Percentiles rank a stretch among this genome's conserved stretches.
phyloP scores from a whole-genome alignment of 1,140 invertebrate species.

The Eueides isabella region DNA sequence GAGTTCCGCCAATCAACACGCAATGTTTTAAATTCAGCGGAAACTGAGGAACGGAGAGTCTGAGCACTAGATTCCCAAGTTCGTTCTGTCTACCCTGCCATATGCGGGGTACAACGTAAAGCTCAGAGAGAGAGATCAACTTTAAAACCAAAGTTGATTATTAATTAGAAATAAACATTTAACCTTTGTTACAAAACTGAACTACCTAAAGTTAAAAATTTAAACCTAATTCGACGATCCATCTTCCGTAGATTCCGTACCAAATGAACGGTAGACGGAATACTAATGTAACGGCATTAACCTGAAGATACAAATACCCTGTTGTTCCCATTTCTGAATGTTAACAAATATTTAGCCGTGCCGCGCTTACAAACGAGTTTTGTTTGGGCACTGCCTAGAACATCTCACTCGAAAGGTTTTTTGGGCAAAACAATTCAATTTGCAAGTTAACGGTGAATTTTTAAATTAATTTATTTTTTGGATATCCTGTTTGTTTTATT shows the following conservation, averaged over 20 bases:
- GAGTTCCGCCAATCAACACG: too few species aligned
- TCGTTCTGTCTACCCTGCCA: too few species aligned
- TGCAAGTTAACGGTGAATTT: conserved; percentile 19
- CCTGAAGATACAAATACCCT: conserved; percentile 36
- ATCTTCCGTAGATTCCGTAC: conserved; percentile 18
- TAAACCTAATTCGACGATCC: conserved; percentile 11
- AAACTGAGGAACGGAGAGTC: too few species aligned
- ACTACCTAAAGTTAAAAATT: conserved; percentile 4
- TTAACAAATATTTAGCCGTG: conserved; percentile 37
- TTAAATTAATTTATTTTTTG: conserved; percentile 12
- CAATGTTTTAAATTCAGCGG: too few species aligned
- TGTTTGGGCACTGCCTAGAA: conserved; percentile 21
- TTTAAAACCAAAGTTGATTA: neutral
- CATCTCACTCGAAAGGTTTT: conserved; percentile 26
- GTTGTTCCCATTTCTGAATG: conserved; percentile 30
- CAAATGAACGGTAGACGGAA: conserved; percentile 33
- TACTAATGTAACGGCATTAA: conserved; percentile 37
- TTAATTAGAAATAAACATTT: neutral
- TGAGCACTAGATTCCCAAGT: too few species aligned
- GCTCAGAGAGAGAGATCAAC: too few species aligned
- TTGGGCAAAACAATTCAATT: conserved; percentile 19
- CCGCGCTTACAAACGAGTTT: conserved; percentile 23
- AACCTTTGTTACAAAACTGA: neutral
- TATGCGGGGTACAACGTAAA: too few species aligned
- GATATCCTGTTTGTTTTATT: conserved; percentile 1